These are phyloP conservation scores for Labroides dimidiatus DNA, from an alignment of 2,797 vertebrate species.

Conservation along the genomic window DNA sequence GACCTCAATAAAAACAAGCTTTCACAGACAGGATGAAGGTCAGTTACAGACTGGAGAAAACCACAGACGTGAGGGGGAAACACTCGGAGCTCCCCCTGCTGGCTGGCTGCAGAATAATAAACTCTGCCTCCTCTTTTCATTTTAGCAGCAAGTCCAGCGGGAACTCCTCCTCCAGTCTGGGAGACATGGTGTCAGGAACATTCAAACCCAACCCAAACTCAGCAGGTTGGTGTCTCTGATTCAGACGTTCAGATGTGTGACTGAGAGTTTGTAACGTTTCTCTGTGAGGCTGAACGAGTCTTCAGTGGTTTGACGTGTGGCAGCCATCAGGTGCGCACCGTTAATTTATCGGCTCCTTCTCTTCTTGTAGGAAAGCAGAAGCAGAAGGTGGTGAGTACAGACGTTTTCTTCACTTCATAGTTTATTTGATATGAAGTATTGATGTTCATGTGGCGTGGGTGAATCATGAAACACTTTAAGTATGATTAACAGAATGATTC, in stretches of 20 bases:
- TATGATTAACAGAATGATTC: too few species aligned
- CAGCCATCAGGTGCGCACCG: not conserved
- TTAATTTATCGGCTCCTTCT: conserved; percentile 55
- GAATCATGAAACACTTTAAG: too few species aligned
- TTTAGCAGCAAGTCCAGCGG: conserved; percentile 92
- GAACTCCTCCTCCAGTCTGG: conserved; percentile 98
- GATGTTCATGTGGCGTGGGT: too few species aligned
- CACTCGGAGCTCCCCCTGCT: too few species aligned
- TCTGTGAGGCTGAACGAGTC: not conserved
- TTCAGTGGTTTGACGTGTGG: not conserved
- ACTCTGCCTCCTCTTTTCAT: conserved; percentile 19
- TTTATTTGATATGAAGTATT: not conserved
- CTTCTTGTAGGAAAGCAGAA: conserved; percentile 96
- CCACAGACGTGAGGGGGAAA: too few species aligned
- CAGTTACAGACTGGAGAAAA: too few species aligned
- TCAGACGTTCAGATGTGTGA: too few species aligned
- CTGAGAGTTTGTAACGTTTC: too few species aligned
- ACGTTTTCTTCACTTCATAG: not conserved
- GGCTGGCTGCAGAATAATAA: too few species aligned
- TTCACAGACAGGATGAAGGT: too few species aligned
- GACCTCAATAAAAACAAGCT: too few species aligned
- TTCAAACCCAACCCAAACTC: conserved; percentile 94
- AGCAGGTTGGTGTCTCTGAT: conserved; percentile 82
- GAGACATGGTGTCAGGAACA: conserved; percentile 97
- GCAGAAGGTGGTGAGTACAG: conserved; percentile 95